Evolutionary conservation across 2,797 vertebrate species (phyloP).

Genomic region (Myotis myotis): DNA sequence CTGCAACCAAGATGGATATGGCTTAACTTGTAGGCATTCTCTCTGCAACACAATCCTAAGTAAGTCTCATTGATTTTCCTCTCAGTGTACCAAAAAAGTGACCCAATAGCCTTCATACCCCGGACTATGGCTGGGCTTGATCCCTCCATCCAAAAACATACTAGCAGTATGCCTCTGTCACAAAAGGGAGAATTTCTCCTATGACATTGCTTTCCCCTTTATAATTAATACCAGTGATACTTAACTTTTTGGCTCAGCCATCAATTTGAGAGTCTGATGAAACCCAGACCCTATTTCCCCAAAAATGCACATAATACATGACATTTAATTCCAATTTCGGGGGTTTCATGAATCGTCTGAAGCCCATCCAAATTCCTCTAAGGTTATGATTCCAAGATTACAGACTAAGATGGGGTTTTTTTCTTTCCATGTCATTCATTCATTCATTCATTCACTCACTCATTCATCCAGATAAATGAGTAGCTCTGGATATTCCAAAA

Average conservation of each 20-base stretch:
- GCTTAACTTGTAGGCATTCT: not conserved
- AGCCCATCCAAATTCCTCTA: not conserved
- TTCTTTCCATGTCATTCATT: not conserved
- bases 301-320: not conserved
- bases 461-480: not conserved
- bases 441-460: not conserved
- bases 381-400: not conserved
- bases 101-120: not conserved
- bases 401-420: not conserved
- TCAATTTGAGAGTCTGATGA: constrained; percentile 17
- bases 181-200: not conserved
- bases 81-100: not conserved
- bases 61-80: not conserved
- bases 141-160: not conserved
- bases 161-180: not conserved
- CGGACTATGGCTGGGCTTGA: not conserved
- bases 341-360: not conserved
- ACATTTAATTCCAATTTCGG: not conserved
- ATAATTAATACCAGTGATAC: not conserved
- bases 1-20: not conserved
- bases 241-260: not conserved
- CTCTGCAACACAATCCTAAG: not conserved
- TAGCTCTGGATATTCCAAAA: not conserved
- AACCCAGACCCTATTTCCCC: not conserved
- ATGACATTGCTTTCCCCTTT: not conserved